Percentiles rank a stretch among this genome's conserved stretches.
Evolutionary conservation across 2,888 invertebrate species (phyloP).

Genomic region (Meteorus cinctellus): DNA sequence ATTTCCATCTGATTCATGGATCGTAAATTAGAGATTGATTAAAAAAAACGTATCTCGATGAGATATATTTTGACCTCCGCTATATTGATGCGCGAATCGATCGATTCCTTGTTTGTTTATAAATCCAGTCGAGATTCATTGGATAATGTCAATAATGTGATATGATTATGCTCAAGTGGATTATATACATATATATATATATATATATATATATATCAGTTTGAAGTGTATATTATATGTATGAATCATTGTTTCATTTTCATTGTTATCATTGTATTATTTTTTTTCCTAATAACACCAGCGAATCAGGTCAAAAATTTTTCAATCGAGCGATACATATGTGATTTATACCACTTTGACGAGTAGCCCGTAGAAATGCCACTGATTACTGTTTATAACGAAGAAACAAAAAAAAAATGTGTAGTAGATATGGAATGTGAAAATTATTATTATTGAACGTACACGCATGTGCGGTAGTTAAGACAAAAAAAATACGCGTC

Average conservation of each 20-base stretch:
- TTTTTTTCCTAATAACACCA: not conserved
- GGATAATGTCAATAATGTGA: constrained; percentile 2
- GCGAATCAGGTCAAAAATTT: not conserved
- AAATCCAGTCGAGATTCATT: not conserved
- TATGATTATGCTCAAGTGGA: not conserved
- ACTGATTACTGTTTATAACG: not conserved
- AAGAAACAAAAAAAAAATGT: not conserved
- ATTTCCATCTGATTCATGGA: constrained; percentile 31
- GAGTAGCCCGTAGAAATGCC: not conserved
- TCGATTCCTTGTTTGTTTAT: not conserved
- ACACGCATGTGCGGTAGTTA: not conserved
- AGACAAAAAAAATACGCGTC: not conserved
- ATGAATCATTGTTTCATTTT: constrained; percentile 4
- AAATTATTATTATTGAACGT: not conserved
- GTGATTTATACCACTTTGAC: not conserved
- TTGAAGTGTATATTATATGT: not conserved
- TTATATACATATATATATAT: constrained; percentile 6
- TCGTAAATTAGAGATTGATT: not conserved
- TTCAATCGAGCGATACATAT: not conserved
- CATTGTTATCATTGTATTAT: not conserved
- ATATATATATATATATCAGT: not conserved
- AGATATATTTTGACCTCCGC: not conserved
- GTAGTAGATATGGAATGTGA: not conserved
- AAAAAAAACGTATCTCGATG: not conserved
- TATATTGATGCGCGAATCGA: not conserved